Base-by-base conservation (phyloP, 2,797 vertebrate genomes). In the Apodemus agrarius region DNA sequence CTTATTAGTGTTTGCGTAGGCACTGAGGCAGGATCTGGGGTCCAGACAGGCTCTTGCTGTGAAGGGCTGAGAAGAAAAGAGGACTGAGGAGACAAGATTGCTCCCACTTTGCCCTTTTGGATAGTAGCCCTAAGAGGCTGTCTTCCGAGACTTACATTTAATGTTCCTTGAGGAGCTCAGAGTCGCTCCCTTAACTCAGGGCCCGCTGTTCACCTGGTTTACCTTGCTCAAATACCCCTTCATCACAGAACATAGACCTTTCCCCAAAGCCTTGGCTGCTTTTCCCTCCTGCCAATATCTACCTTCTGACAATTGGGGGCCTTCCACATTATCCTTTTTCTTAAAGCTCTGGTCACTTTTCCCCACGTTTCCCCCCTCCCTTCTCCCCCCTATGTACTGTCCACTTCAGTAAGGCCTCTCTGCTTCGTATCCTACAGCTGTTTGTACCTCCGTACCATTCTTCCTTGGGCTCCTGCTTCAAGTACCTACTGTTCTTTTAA, bases 1-100 rank as follows among this genome's bases (percentile, higher is more conserved):
- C 96, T 93, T 97, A 90, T 95, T 96, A 89, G 91, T 93, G 94
- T 97, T 97, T 97, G 90, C 16, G 37, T 95, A 83, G 91, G 89
- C 85, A 96, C 76, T 65, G 85, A 96, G 74, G 91, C 87, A 96
- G 92, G 37, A 96, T n/a, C 78, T 63, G 40, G 80, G 81, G 84
- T 97, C 87, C 87, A 94, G 93, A 80, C n/a, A 90, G 84, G 67
- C 80, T 90, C n/a, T 91, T 74, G 59, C 52, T 94, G 83, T 88
- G 85, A 93, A 90, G 54, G 79, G 29, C 90, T 84, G 86, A 92
- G n/a, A n/a, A 96, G 63, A 80, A 80, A 80, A 92, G 69, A 84
- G 7, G 46, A 14, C 22, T 76, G 19, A 49, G 31, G 19, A 21
- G 40, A 22, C 24, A 76, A 52, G 93, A 37, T 19, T 87, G 52